Base-by-base conservation (phyloP, 30 jellyfish, hydroid and myxozoan genomes). In the Aurelia coerulea region DNA sequence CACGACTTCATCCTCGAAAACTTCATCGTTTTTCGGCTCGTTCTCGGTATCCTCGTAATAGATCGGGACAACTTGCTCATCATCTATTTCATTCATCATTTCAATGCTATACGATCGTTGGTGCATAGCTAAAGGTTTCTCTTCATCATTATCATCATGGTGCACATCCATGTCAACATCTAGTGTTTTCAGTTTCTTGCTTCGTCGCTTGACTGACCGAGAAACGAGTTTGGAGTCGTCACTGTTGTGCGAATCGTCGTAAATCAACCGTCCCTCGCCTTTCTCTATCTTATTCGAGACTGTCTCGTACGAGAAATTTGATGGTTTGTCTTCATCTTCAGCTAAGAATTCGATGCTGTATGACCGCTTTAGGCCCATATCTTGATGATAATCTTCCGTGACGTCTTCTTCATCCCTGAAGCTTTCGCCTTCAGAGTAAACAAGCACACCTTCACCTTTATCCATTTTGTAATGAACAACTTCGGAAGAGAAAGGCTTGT, bases 381-480 rank as follows among this genome's bases (percentile, higher is more conserved):
- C 49, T 58, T 69, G 79, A 23, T 69, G 77, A 31, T 10, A 13
- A 34, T 37, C 80, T 6, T 50, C 39, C 8, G 65, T n/a, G 19
- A 67, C 58, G 12, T 50, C 29, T 6, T 19, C 46, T 7, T 58
- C 53, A 16, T 74, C 29, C 37, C 10, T 39, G 58, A 14, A 33
- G 4, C 29, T 29, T 16, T 82, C 85, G 53, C 58, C 49, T 8
- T 82, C 91, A 54, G 91, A 82, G 62, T 82, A 82, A 42, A 82
- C 91, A 70, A 82, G 71, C 7, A 71, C 85, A 50, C 91, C 91
- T 35, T 82, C 85, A 12, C 85, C 91, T 70, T 56, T 82, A 51
- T 82, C 79, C 59, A 82, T 69, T 71, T 82, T 69, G 60, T 68
- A 82, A 51, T 74, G 76, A 59, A 82, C 91, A 17, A 82, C 60